Percentiles rank a stretch among this genome's conserved stretches.
Evolutionary conservation across 2,113 vertebrate species (phyloP).

Genomic region (Oncorhynchus clarkii): DNA sequence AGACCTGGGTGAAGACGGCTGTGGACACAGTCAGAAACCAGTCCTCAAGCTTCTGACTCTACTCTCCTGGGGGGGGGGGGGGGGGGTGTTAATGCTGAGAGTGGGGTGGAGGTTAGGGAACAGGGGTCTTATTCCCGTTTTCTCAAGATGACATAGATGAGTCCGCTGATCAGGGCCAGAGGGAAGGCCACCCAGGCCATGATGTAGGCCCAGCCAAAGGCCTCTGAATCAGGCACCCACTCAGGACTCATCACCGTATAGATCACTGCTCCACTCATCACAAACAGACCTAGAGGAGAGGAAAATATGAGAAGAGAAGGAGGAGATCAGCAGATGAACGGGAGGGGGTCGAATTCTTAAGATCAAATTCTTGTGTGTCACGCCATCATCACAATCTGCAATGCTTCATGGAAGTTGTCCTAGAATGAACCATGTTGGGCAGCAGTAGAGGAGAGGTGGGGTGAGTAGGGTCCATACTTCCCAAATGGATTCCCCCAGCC

Average conservation of each 20-base stretch:
- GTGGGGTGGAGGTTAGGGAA: slow-evolving; percentile 15
- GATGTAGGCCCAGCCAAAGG: slow-evolving; percentile 88
- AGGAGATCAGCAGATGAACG: background rate
- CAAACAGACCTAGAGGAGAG: slow-evolving; percentile 83
- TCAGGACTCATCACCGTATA: slow-evolving; percentile 87
- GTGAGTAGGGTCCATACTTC: too few relatives aligned
- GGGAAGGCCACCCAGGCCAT: slow-evolving; percentile 96
- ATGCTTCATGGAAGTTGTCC: slow-evolving; percentile 21
- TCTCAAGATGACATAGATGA: slow-evolving; percentile 93
- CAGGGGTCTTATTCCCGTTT: slow-evolving; percentile 85
- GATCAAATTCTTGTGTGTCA: background rate
- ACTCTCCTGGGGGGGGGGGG: slow-evolving; percentile 29
- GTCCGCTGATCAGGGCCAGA: slow-evolving; percentile 87
- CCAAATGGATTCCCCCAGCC: too few relatives aligned
- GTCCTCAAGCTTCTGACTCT: slow-evolving; percentile 47
- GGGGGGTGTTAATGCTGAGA: background rate
- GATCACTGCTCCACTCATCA: slow-evolving; percentile 92
- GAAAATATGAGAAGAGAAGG: background rate
- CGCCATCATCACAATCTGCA: background rate
- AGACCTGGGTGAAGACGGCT: background rate
- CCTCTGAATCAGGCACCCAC: slow-evolving; percentile 68
- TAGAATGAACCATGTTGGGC: slow-evolving; percentile 25
- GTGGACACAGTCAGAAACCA: slow-evolving; percentile 5
- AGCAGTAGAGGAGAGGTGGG: background rate
- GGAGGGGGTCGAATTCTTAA: background rate